Percentiles rank a stretch among this genome's conserved stretches.
phyloP scores from a whole-genome alignment of 1,140 invertebrate genomes.

The Drosophila lacertosa region DNA sequence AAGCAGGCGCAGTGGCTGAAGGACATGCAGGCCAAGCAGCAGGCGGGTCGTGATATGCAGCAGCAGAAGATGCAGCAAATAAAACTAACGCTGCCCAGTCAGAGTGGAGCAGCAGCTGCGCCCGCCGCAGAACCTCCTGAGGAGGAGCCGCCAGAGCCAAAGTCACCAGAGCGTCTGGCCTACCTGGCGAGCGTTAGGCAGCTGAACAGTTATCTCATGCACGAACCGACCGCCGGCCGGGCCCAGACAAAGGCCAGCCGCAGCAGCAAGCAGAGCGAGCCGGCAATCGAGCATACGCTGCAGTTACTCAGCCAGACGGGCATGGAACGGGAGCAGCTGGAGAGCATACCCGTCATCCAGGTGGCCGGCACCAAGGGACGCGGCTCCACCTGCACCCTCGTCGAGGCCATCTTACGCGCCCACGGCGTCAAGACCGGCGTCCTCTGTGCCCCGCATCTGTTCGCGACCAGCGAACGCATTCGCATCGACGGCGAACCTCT shows the following conservation, averaged over 20 bases:
- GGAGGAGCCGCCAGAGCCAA: slow-evolving; percentile 16
- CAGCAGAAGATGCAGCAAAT: slow-evolving; percentile 56
- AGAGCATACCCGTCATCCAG: slow-evolving; percentile 60
- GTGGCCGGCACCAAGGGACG: slow-evolving; percentile 66
- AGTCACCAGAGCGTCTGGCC: slow-evolving; percentile 50
- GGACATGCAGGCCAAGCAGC: slow-evolving; percentile 62
- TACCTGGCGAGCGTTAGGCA: slow-evolving; percentile 51
- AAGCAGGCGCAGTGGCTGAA: slow-evolving; percentile 62
- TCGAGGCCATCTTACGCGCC: slow-evolving; percentile 93
- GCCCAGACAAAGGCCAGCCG: slow-evolving; percentile 18
- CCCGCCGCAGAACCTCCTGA: background rate
- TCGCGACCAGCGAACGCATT: slow-evolving; percentile 96
- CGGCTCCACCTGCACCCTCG: slow-evolving; percentile 96
- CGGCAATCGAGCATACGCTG: slow-evolving; percentile 51
- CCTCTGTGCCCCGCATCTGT: slow-evolving; percentile 97
- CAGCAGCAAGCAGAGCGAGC: slow-evolving; percentile 21
- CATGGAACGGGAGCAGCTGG: slow-evolving; percentile 20
- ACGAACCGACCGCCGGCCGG: slow-evolving; percentile 38
- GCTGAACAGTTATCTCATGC: slow-evolving; percentile 48
- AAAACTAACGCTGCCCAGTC: background rate
- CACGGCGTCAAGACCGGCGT: slow-evolving; percentile 96
- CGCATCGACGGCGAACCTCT: slow-evolving; percentile 94
- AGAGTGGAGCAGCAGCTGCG: too few species aligned
- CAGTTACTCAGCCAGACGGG: slow-evolving; percentile 52
- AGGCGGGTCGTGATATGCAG: slow-evolving; percentile 53